Conservation (phyloP, 2,797 vertebrate genomes). For the Denticeps clupeoides region DNA sequence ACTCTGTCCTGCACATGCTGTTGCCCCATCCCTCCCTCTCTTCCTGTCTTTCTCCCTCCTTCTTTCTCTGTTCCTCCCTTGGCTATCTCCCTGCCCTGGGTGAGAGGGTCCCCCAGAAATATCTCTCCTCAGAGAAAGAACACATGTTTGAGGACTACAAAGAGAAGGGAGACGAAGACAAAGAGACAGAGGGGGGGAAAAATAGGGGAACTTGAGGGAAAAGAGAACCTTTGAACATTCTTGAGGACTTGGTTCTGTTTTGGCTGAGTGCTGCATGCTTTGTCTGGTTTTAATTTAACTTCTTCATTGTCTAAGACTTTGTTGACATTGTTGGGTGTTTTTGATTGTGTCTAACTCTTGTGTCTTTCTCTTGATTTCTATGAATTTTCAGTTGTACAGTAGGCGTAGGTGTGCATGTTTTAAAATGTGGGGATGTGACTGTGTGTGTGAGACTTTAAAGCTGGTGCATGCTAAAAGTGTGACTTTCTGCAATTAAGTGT, state of each 20-base stretch:
- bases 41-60: slow-evolving; percentile 18
- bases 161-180: slow-evolving; percentile 14
- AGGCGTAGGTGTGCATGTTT: too few species aligned
- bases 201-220: neutral
- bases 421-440: slow-evolving; percentile 13
- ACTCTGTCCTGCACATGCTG: slow-evolving; percentile 12
- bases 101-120: slow-evolving; percentile 42
- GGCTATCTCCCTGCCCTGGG: slow-evolving; percentile 13
- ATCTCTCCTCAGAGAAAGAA: slow-evolving; percentile 45
- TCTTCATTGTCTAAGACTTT: too few species aligned
- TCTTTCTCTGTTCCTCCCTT: neutral
- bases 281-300: too few species aligned
- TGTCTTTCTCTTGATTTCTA: too few species aligned
- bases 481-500: too few species aligned
- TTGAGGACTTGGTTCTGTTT: too few species aligned
- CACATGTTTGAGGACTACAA: slow-evolving; percentile 43
- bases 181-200: neutral
- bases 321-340: too few species aligned
- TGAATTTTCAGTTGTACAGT: too few species aligned
- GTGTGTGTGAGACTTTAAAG: too few species aligned
- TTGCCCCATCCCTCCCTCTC: slow-evolving; percentile 33
- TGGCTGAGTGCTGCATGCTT: too few species aligned
- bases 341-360: too few species aligned
- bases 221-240: slow-evolving; percentile 15
- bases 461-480: too few species aligned